phyloP scores from a whole-genome alignment of 2,113 vertebrate genomes.

The Malurus elegans region DNA sequence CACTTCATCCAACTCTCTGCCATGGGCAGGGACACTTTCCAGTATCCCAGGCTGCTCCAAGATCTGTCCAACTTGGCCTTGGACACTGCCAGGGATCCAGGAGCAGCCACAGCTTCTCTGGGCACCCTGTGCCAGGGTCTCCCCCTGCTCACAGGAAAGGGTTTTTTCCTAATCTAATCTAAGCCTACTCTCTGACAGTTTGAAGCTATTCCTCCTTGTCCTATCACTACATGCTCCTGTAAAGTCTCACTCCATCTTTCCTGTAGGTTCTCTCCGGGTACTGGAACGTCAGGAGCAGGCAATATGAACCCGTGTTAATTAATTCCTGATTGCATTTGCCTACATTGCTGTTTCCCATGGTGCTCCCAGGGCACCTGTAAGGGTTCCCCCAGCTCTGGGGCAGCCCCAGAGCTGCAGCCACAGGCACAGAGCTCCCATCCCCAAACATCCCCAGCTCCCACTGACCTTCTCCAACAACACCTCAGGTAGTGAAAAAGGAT shows the following conservation, averaged over 20 bases:
- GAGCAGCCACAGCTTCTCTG: neutral
- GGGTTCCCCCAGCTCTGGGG: fast-evolving
- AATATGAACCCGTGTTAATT: neutral
- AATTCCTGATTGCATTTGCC: neutral
- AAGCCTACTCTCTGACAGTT: too few species aligned
- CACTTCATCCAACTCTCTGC: neutral
- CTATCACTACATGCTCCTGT: neutral
- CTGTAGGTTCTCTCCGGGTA: neutral
- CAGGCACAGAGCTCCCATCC: fast-evolving
- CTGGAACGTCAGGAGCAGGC: neutral
- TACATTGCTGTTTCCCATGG: fast-evolving
- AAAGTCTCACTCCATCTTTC: neutral
- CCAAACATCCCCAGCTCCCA: neutral
- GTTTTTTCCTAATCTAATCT: neutral
- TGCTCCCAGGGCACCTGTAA: neutral
- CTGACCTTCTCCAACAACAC: neutral
- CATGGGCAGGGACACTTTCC: neutral
- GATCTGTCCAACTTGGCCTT: neutral
- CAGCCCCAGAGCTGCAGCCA: neutral
- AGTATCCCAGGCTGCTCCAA: neutral
- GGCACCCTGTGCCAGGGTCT: neutral
- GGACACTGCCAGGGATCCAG: neutral
- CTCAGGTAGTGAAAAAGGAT: neutral
- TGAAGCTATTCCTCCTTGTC: neutral
- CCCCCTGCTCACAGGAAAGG: neutral